A percentile compares a stretch with the other conserved stretches of the same genome.
phyloP scores from a whole-genome alignment of 2,113 vertebrate genomes.

The Nycticryphes semicollaris region DNA sequence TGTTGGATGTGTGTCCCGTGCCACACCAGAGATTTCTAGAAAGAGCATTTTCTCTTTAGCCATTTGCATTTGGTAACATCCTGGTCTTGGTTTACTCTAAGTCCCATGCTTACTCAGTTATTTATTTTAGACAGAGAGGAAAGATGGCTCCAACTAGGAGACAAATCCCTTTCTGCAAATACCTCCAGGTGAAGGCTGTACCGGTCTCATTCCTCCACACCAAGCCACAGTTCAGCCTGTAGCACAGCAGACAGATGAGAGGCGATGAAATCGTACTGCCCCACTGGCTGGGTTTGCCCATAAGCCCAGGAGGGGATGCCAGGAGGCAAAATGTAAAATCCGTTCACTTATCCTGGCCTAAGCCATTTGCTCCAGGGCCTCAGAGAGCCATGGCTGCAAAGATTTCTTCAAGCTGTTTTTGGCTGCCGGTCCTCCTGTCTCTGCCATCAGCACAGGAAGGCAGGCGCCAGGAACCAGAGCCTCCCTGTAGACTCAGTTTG shows the following conservation, averaged over 20 bases:
- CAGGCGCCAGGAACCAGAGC: fast-evolving
- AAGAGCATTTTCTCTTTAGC: neutral
- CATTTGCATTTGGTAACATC: neutral
- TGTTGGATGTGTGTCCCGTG: neutral
- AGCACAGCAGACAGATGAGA: neutral
- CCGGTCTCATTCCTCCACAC: neutral
- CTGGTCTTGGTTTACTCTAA: neutral
- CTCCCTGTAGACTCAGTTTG: neutral
- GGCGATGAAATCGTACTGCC: neutral
- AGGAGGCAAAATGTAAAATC: neutral
- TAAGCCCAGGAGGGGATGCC: neutral
- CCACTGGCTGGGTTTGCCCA: neutral
- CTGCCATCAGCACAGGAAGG: neutral
- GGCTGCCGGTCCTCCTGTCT: neutral
- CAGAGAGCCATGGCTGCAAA: neutral
- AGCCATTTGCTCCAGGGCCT: neutral
- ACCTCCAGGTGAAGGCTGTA: neutral
- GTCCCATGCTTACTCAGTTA: neutral
- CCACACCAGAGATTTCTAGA: neutral
- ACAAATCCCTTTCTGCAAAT: neutral
- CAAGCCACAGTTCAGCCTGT: neutral
- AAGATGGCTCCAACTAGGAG: neutral
- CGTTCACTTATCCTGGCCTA: neutral
- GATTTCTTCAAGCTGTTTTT: neutral
- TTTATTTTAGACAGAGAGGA: neutral